Base-by-base conservation (phyloP, 1,140 invertebrate genomes). In the Calycopis cecrops region DNA sequence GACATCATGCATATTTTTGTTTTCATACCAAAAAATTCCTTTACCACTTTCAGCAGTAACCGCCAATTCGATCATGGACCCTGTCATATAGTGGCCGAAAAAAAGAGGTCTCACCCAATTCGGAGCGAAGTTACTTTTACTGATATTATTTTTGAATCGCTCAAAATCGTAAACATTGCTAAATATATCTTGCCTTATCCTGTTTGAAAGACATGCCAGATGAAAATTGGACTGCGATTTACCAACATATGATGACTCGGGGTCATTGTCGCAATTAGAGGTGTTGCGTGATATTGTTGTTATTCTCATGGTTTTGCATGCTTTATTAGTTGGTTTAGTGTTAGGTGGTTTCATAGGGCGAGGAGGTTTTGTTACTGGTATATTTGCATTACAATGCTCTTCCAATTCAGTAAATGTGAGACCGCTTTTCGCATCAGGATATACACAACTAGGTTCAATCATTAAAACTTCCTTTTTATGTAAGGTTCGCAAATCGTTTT, bases 21-120 rank as follows among this genome's bases (percentile, higher is more conserved):
- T 69, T n/a, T 73, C 65, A 63, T 67, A 86, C 83, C 83, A 86
- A 3, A 86, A 35, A 7, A 86, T 52, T 4, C 80, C 75, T 44
- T 69, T 63, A 1, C 61, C 63, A 21, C 51, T 52, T 9, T 55
- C 42, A 12, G 16, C 51, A 11, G 35, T 33, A 33, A 69, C 56
- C 51, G 47, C 57, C 14, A 85, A 59, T 65, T 79, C 69, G 8
- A 82, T 34, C 51, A 79, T 63, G 6, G 76, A 71, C 38, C 68
- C 59, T 10, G 57, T 33, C 33, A 58, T 61, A 18, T 55, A 62
- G 37, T 63, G 57, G 0, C 76, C 42, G 14, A 69, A 66, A 63
- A 66, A 77, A 44, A 51, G 53, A 0, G 70, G 60, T 44, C 60
- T 71, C 11, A 85, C 54, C 79, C 79, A 83, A 18, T 59, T 34